phyloP scores from a whole-genome alignment of 2,888 invertebrate species.

The Oscheius sp. region DNA sequence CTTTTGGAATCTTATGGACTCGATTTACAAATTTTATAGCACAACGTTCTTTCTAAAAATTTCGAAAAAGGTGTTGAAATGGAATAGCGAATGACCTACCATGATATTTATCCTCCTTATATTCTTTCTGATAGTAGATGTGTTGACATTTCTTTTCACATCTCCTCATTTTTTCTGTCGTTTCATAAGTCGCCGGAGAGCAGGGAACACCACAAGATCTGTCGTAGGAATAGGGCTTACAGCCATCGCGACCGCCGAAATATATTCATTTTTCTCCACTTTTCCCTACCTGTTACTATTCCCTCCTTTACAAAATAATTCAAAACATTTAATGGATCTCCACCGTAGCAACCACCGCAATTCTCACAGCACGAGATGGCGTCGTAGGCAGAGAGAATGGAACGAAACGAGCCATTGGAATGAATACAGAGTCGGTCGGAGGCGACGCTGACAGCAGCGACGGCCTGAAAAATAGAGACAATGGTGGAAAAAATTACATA shows the following conservation, averaged over 20 bases:
- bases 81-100: no score
- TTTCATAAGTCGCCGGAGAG: constrained; percentile 63
- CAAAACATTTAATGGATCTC: constrained; percentile 69
- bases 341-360: constrained; percentile 69
- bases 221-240: constrained; percentile 65
- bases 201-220: constrained; percentile 67
- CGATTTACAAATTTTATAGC: no score
- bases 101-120: constrained; percentile 65
- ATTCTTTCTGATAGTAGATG: constrained; percentile 65
- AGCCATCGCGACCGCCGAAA: constrained; percentile 64
- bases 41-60: no score
- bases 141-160: constrained; percentile 64
- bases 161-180: constrained; percentile 59
- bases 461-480: constrained; percentile 48
- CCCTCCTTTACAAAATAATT: constrained; percentile 69
- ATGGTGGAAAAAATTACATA: constrained; percentile 46
- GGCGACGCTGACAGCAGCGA: constrained; percentile 68
- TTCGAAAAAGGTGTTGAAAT: no score
- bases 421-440: constrained; percentile 69
- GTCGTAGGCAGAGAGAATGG: constrained; percentile 51
- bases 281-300: constrained; percentile 56
- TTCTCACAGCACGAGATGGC: constrained; percentile 66
- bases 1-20: no score
- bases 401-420: constrained; percentile 63
- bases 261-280: no score